Conservation (phyloP, 2,888 invertebrate species). For the Drosophila fungiperda region DNA sequence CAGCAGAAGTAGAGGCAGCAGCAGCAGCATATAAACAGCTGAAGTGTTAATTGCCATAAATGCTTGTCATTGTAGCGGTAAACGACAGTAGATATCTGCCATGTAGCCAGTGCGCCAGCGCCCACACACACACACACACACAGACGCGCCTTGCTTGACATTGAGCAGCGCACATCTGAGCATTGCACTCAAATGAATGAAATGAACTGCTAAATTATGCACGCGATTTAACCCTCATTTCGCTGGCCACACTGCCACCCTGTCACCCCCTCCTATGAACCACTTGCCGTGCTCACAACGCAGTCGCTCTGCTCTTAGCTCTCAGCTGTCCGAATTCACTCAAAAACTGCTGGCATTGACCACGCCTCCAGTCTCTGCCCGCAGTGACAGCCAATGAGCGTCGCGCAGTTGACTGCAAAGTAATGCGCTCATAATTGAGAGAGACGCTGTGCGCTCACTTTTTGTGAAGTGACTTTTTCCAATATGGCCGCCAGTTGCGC, state of each 20-base stretch:
- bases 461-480: constrained; percentile 28
- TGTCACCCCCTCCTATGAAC: constrained; percentile 21
- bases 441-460: constrained; percentile 15
- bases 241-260: constrained; percentile 51
- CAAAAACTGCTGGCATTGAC: constrained; percentile 21
- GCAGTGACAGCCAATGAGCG: constrained; percentile 37
- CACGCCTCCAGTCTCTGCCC: constrained; percentile 60
- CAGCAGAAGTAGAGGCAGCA: constrained; percentile 15
- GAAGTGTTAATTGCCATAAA: constrained; percentile 86
- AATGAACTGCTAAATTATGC: constrained; percentile 83
- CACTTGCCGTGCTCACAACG: constrained; percentile 7
- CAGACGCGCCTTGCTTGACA: constrained; percentile 26
- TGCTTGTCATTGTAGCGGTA: constrained; percentile 85
- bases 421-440: constrained; percentile 41
- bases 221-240: constrained; percentile 82
- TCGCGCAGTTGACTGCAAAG: constrained; percentile 16
- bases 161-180: constrained; percentile 59
- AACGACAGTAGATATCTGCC: constrained; percentile 84
- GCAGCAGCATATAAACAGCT: constrained; percentile 83
- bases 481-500: constrained; percentile 55
- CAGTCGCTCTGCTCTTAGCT: constrained; percentile 14
- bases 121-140: constrained; percentile 46
- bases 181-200: constrained; percentile 80
- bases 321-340: constrained; percentile 56
- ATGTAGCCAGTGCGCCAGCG: constrained; percentile 80